These are phyloP conservation scores for Sarcophaga peregrina DNA, from an alignment of 1,140 invertebrate species.

Conservation along the genomic window DNA sequence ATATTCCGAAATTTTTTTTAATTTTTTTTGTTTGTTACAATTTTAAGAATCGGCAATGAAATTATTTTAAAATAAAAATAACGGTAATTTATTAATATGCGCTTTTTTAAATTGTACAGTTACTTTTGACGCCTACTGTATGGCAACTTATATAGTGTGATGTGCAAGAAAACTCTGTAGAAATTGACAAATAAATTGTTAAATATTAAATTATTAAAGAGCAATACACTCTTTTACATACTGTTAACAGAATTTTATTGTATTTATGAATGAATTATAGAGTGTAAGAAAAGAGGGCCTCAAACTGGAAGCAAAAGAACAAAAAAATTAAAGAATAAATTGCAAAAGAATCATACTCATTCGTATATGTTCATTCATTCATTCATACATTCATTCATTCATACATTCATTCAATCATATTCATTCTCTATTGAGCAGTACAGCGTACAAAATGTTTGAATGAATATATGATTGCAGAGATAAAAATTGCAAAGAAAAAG, in stretches of 20 bases:
- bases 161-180: background rate
- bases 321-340: background rate
- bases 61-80: no score
- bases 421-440: background rate
- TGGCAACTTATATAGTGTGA: no score
- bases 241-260: background rate
- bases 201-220: background rate
- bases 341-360: background rate
- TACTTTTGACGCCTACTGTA: no score
- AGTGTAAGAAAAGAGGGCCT: background rate
- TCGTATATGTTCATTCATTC: background rate
- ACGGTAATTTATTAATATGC: no score
- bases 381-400: background rate
- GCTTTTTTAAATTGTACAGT: no score
- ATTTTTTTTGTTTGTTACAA: no score
- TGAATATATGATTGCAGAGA: background rate
- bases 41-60: no score
- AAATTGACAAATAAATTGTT: background rate
- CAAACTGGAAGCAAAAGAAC: background rate
- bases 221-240: background rate
- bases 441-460: slow-evolving; percentile 26
- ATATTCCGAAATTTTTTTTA: no score
- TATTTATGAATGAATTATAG: slow-evolving; percentile 36
- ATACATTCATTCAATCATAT: background rate
- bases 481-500: background rate